Evolutionary conservation across 2,888 invertebrate species (phyloP), one percentile per base, ranked within the genome.

Genomic region (Drosophila kambysellisi): DNA sequence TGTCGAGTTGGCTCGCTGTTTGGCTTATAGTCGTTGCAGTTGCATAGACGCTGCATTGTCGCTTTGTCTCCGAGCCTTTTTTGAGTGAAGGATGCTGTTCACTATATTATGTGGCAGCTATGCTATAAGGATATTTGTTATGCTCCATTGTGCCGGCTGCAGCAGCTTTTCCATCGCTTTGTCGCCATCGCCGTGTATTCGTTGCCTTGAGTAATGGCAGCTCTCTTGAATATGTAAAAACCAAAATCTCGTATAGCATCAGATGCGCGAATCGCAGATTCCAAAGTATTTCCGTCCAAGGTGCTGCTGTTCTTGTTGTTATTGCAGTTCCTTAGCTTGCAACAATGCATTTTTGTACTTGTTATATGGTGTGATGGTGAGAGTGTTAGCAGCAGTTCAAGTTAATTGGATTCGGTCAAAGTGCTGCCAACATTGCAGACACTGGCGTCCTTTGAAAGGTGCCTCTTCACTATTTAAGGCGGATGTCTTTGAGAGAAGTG

Each of bases 361-460:
- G 46, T n/a, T 5, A 5, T 5, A 62, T 20, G 51, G 50, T 63
- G 60, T 51, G 41, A 43, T 46, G 65, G 29, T 48, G 33, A 8
- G 46, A 58, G 61, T 61, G 70, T 59, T 70, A 66, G 70, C 48
- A 82, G 84, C 81, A 81, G 73, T 77, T 81, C 75, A 74, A 87
- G 89, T 89, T 87, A 87, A 87, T 87, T 89, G 86, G 88, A 89
- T 88, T 89, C 84, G 77, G 75, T 69, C 76, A 84, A 76, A 82
- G 76, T 82, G 70, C 70, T 85, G 71, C 74, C 70, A 58, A 65
- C 63, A 62, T 60, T 62, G 37, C 52, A 68, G 64, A 61, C 63
- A 73, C 75, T 61, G 72, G 75, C 72, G 70, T 66, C 77, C 74
- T 74, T 81, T 79, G 69, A 66, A 83, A 77, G 66, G 37, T 66